Evolutionary conservation across 2,113 vertebrate species (phyloP), one percentile per base, ranked within the genome.

Genomic region (Tachuris rubrigastra): DNA sequence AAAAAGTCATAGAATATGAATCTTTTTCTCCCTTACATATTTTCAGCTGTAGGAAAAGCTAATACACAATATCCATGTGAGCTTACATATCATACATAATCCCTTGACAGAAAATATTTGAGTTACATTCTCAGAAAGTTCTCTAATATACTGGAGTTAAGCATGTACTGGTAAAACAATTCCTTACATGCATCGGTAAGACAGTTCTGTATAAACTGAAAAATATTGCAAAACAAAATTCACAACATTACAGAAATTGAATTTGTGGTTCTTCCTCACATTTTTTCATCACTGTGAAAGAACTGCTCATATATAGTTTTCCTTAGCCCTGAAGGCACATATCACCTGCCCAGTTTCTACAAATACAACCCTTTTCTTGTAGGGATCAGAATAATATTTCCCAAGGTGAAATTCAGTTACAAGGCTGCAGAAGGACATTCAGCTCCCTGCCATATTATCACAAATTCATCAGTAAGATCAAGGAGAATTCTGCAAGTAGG

Each of bases 381-480:
- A 85, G 21, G 47, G 60, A 90, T 87, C 55, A 92, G 55, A 84
- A 73, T 25, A 93, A 73, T 31, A 73, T 77, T 94, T 88, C 86
- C 78, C 35, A 50, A 89, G 62, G 82, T 90, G 71, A 71, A 86
- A 89, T 83, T 94, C 80, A 74, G 15, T 65, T 81, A 35, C 66
- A 52, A 69, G 6, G 22, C 15, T 78, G 17, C 4, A 6, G 52
- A 85, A 85, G 37, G 55, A 83, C 11, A 17, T 84, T 94, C 80
- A 71, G 44, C 4, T 81, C 33, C 25, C 31, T 81, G 52, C 44
- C 53, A 87, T 33, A 65, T 87, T 86, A 83, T 65, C 62, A 79
- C 46, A 85, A 96, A 93, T 94, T 67, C 50, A 91, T 90, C 60
- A 89, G 63, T n/a, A 90, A 95, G 71, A 79, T 78, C 65, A 96